Base-by-base conservation (phyloP, 2,888 invertebrate species). In the Nymphalis polychloros region DNA sequence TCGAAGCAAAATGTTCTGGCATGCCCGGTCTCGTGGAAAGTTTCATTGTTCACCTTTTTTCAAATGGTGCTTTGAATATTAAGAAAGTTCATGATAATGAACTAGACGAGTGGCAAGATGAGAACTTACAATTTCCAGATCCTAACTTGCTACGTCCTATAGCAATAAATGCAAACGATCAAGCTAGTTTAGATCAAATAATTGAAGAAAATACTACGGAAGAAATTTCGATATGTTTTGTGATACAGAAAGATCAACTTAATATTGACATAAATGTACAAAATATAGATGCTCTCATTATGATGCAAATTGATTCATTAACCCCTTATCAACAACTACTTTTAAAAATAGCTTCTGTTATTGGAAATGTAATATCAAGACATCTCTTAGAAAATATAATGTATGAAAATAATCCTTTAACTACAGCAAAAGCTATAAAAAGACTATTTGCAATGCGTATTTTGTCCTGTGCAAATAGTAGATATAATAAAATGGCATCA, bases 281-380 rank as follows among this genome's bases (percentile, higher is more conserved):
- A 79, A 93, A 91, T 76, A 71, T 90, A 63, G 89, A 93, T 72
- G 90, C 93, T 19, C 80, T 93, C 69, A 87, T 93, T 71, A 89
- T 93, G 88, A 92, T 93, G 72, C 89, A 93, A 79, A 93, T 93
- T 71, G 93, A 93, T 81, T 90, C 93, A n/a, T 85, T 94, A 59
- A 93, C 93, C 7, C 91, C 93, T 0, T 94, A 94, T 77, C 94
- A 95, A 78, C 94, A 95, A 76, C 80, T 93, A 64, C 83, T 95
- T 59, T 81, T 95, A 17, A 94, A 94, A 82, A 94, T 94, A 67
- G 94, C 93, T 8, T 92, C 94, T 0, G 93, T 94, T 0, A 85
- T 95, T 48, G 95, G 95, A 0, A 86, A 89, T 52, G 81, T 92
- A 7, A 88, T 95, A 68, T 90, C 92, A 17, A 86, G 94, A 72